Evolutionary conservation across 2,888 invertebrate species (phyloP).

Genomic region (Criorhina ranunculi): DNA sequence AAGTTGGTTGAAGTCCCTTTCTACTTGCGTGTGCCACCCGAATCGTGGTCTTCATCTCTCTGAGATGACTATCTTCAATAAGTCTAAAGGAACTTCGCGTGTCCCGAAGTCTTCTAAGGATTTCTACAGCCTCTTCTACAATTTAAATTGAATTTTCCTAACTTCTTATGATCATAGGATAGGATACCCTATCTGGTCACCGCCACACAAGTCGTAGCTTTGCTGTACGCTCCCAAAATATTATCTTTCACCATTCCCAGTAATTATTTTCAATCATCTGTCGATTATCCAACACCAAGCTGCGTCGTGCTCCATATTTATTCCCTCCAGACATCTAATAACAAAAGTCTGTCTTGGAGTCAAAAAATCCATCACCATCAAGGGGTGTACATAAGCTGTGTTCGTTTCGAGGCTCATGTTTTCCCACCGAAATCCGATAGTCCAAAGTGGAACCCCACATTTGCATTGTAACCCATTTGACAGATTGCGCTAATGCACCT

Average conservation of each 20-base stretch:
- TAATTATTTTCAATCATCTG: slow-evolving; percentile 54
- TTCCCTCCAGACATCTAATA: slow-evolving; percentile 16
- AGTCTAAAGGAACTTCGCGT: too few relatives aligned
- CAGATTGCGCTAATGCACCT: slow-evolving; percentile 53
- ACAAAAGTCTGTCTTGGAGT: slow-evolving; percentile 7
- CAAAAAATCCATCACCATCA: background rate
- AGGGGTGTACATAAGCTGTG: too few relatives aligned
- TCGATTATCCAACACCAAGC: slow-evolving; percentile 44
- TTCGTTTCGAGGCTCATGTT: slow-evolving; percentile 27
- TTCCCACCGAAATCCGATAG: slow-evolving; percentile 66
- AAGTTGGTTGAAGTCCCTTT: too few relatives aligned
- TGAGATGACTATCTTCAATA: too few relatives aligned
- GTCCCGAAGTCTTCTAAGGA: too few relatives aligned
- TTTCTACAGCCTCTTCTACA: too few relatives aligned
- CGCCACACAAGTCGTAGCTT: background rate
- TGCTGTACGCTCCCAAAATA: background rate
- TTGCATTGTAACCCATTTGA: slow-evolving; percentile 47
- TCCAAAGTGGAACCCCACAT: slow-evolving; percentile 26
- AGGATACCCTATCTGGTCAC: background rate
- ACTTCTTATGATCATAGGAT: too few relatives aligned
- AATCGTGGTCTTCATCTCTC: too few relatives aligned
- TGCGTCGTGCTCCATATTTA: slow-evolving; percentile 10
- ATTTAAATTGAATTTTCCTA: too few relatives aligned
- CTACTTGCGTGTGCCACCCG: too few relatives aligned
- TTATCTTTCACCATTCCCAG: slow-evolving; percentile 14